A percentile compares a stretch with the other conserved stretches of the same genome.
These are phyloP conservation scores for Drosophila paramelanica DNA, from an alignment of 2,888 invertebrate genomes.

Conservation along the genomic window DNA sequence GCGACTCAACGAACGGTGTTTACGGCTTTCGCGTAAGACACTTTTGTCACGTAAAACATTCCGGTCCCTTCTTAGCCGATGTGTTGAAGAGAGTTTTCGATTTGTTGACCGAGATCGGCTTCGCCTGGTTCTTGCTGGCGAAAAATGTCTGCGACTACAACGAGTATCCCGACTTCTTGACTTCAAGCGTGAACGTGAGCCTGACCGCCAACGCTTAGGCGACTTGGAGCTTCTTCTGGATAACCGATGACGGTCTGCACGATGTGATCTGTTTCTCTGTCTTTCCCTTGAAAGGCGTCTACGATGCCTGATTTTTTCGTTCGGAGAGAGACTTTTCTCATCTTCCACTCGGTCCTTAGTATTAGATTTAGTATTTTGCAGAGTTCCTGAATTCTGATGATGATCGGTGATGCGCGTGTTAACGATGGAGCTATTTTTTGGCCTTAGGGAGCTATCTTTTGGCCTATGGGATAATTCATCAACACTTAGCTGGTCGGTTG, in stretches of 20 bases:
- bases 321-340: not conserved
- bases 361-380: not conserved
- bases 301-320: not conserved
- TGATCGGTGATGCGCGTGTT: not conserved
- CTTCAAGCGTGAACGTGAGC: not conserved
- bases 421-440: not conserved
- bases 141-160: not conserved
- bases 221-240: too few species aligned
- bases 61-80: not conserved
- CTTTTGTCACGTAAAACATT: not conserved
- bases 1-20: not conserved
- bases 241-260: too few species aligned
- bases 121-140: not conserved
- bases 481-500: not conserved
- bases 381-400: too few species aligned
- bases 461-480: not conserved
- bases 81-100: slow-evolving; percentile 1
- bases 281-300: not conserved
- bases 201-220: not conserved
- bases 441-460: too few species aligned
- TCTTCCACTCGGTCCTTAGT: too few species aligned
- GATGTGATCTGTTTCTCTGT: not conserved
- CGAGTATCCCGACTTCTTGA: not conserved
- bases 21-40: slow-evolving; percentile 1
- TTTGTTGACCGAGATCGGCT: not conserved